Evolutionary conservation across 2,113 vertebrate species (phyloP).

Genomic region (Dinomys branickii): DNA sequence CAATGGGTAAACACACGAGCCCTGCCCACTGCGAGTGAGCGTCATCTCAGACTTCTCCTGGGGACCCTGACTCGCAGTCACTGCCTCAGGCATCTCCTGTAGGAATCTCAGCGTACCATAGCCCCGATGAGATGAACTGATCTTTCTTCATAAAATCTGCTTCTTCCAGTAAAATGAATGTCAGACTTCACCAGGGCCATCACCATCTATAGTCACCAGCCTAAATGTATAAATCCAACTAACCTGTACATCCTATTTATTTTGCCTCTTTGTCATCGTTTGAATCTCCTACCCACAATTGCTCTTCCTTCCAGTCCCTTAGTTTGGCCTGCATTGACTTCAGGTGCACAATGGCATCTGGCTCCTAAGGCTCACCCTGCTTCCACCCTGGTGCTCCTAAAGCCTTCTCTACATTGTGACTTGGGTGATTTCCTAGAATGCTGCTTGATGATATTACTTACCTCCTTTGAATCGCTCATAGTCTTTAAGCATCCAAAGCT

Average conservation of each 20-base stretch:
- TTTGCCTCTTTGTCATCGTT: neutral
- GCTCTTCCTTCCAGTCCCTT: neutral
- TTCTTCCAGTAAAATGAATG: neutral
- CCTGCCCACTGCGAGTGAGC: neutral
- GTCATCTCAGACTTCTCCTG: neutral
- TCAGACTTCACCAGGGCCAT: neutral
- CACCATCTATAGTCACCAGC: neutral
- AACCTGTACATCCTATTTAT: neutral
- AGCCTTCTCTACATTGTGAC: neutral
- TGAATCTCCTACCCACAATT: neutral
- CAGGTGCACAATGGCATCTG: neutral
- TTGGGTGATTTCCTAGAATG: neutral
- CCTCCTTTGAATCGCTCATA: neutral
- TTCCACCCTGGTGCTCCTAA: neutral
- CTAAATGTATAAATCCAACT: neutral
- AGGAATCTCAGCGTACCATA: neutral
- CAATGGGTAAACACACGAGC: neutral
- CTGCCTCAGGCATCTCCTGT: neutral
- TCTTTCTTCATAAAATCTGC: neutral
- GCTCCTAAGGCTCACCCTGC: neutral
- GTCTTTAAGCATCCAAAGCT: neutral
- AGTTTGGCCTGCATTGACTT: neutral
- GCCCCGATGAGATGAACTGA: neutral
- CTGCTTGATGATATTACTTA: neutral
- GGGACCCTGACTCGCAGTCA: neutral